These are phyloP conservation scores for Panorpa germanica DNA, from an alignment of 2,888 invertebrate species.

Conservation along the genomic window DNA sequence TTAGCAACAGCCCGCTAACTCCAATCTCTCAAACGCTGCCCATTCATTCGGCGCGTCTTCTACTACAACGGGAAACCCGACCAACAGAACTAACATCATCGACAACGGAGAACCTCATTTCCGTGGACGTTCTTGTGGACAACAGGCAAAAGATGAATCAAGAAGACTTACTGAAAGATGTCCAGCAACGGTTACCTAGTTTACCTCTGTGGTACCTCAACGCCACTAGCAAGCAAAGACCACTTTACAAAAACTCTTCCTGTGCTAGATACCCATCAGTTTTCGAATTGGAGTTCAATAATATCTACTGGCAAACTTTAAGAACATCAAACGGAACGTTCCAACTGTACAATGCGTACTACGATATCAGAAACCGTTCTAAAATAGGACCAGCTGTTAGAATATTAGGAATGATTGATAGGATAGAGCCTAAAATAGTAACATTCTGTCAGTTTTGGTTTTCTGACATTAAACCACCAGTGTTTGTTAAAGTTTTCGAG, in stretches of 20 bases:
- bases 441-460: constrained; percentile 85
- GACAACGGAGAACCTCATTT: too few relatives aligned
- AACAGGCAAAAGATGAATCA: too few relatives aligned
- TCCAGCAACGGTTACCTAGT: constrained; percentile 63
- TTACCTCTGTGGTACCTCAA: constrained; percentile 76
- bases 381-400: constrained; percentile 67
- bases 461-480: constrained; percentile 64
- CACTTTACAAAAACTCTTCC: constrained; percentile 41
- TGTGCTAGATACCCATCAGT: constrained; percentile 77
- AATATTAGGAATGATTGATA: constrained; percentile 74
- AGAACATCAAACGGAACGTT: constrained; percentile 72
- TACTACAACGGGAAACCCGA: too few relatives aligned
- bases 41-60: too few relatives aligned
- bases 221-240: constrained; percentile 28
- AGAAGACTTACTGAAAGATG: too few relatives aligned
- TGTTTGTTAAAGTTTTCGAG: constrained; percentile 63
- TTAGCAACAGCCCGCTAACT: too few relatives aligned
- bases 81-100: too few relatives aligned
- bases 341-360: constrained; percentile 77
- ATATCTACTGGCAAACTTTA: constrained; percentile 83
- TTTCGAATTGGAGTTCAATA: constrained; percentile 83
- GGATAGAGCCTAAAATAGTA: constrained; percentile 64
- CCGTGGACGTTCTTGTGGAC: too few relatives aligned
- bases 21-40: too few relatives aligned
- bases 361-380: constrained; percentile 62